Conservation (phyloP, 2,888 invertebrate species). For the Sinelater perroti region DNA sequence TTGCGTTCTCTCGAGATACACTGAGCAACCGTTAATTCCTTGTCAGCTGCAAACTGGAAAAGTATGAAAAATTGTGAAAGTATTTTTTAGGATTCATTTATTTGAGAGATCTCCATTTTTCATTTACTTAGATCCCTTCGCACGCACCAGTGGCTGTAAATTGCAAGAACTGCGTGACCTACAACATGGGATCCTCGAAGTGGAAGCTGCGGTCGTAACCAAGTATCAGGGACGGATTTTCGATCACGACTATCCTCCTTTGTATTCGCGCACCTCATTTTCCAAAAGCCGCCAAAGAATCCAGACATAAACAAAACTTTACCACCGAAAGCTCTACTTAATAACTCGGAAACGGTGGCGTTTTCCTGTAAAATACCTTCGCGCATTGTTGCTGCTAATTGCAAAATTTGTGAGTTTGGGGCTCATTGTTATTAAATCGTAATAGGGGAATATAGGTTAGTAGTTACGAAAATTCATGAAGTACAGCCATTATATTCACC, state of each 20-base stretch:
- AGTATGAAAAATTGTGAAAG: constrained; percentile 18
- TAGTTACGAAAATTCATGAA: constrained; percentile 44
- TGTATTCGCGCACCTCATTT: constrained; percentile 22
- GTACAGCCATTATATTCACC: constrained; percentile 41
- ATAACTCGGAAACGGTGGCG: constrained; percentile 5
- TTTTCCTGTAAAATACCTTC: constrained; percentile 9
- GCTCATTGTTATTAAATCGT: constrained; percentile 30
- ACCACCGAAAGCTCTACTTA: constrained; percentile 11
- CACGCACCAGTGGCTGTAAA: constrained; percentile 22
- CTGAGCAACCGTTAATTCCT: constrained; percentile 12
- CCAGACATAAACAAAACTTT: constrained; percentile 19
- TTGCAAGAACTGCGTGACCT: constrained; percentile 29
- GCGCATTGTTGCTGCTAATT: constrained; percentile 17
- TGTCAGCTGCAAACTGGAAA: constrained; percentile 12
- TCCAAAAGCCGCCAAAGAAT: constrained; percentile 3
- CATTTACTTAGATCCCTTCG: constrained; percentile 19
- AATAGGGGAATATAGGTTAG: constrained; percentile 33
- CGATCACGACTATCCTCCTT: constrained; percentile 23
- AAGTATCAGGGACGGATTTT: constrained; percentile 26
- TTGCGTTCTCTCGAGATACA: neutral
- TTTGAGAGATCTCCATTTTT: constrained; percentile 25
- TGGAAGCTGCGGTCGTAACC: constrained; percentile 24
- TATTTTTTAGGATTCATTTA: constrained; percentile 20
- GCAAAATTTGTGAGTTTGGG: constrained; percentile 17
- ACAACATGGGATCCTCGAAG: constrained; percentile 24